Base-by-base conservation (phyloP, 2,888 invertebrate species). In the Cyrtodaria siliqua region DNA sequence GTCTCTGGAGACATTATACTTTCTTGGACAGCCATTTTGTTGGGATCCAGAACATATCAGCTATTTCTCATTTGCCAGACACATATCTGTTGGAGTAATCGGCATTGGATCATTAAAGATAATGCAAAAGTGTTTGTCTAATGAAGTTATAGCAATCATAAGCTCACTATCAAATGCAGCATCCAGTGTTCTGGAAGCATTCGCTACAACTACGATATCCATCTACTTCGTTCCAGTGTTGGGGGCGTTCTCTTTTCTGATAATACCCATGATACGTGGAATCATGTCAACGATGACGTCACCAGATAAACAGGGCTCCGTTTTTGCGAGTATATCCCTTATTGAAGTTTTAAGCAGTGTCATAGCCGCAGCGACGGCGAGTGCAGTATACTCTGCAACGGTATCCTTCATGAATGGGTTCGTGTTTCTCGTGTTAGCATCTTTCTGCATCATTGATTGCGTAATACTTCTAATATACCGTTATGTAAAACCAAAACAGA, bases 381-480 rank as follows among this genome's bases (percentile, higher is more conserved):
- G 59, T 57, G 47, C 40, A 23, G 47, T 63, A 6, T 71, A 63
- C 38, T 53, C 67, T 4, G 44, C 24, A 20, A 68, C 68, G 2
- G 56, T 68, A 3, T 16, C 60, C 27, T 52, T 74, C 14, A 55
- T 61, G 55, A 56, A 44, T 50, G 57, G 70, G 14, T 63, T 70
- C 26, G 62, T 60, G 4, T 57, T 69, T 40, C n/a, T 52, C 29
- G 6, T 60, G 62, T 49, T 71, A 62, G 70, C 61, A 79, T 61
- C 72, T 92, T 94, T 66, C 18, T 50, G 59, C 42, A 23, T 67
- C 12, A 49, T 60, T n/a, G 53, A 60, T 4, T n/a, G n/a, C n/a
- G n/a, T n/a, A n/a, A n/a, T n/a, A n/a, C 42, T 78, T n/a, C n/a
- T 72, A n/a, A 9, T 18, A 0, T 75, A 55, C 33, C 64, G 68